Conservation (phyloP, 2,797 vertebrate genomes). For the Myripristis murdjan region DNA sequence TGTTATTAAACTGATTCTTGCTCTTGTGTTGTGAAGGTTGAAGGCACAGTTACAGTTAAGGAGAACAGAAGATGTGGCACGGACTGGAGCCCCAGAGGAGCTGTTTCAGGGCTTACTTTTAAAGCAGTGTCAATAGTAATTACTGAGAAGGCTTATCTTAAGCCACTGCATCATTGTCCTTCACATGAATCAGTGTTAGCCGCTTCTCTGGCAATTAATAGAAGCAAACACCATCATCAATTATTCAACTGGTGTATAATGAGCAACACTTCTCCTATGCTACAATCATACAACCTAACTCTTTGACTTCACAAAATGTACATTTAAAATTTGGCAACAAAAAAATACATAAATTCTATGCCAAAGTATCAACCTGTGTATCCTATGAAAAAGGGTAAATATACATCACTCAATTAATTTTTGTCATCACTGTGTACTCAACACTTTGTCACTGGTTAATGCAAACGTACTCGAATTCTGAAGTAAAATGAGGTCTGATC, state of each 20-base stretch:
- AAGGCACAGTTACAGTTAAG: conserved; percentile 39
- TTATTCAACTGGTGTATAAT: conserved; percentile 58
- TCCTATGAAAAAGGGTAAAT: no score
- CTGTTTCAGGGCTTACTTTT: conserved; percentile 71
- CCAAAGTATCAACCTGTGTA: no score
- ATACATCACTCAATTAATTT: no score
- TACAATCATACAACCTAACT: conserved; percentile 15
- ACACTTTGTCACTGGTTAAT: no score
- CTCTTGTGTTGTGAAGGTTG: not conserved
- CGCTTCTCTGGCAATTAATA: conserved; percentile 68
- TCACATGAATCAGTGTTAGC: conserved; percentile 67
- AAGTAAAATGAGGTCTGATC: no score
- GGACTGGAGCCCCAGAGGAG: conserved; percentile 56
- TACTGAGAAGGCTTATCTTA: conserved; percentile 78
- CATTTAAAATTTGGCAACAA: no score
- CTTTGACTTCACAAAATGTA: not conserved
- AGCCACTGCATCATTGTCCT: conserved; percentile 69
- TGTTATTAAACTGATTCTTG: conserved; percentile 32
- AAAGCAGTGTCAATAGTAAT: conserved; percentile 85
- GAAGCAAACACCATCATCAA: conserved; percentile 70
- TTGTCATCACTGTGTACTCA: no score
- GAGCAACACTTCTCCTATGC: conserved; percentile 11
- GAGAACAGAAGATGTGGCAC: conserved; percentile 27
- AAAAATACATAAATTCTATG: no score
- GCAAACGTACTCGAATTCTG: no score